Conservation (phyloP, 2,113 vertebrate species). For the Peromyscus leucopus region DNA sequence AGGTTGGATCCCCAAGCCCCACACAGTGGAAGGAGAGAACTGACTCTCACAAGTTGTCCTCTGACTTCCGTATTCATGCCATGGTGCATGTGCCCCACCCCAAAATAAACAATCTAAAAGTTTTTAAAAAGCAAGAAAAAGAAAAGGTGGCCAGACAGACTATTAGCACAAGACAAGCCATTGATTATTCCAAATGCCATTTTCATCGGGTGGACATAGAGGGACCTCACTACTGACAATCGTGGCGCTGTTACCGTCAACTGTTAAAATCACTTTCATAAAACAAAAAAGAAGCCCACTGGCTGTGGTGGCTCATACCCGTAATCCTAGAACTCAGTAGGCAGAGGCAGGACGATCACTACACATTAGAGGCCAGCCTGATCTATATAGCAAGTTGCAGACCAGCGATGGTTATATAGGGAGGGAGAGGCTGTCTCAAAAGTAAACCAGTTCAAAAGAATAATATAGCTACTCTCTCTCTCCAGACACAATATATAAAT, state of each 20-base stretch:
- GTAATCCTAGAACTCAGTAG: neutral
- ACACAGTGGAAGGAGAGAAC: neutral
- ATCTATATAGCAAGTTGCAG: neutral
- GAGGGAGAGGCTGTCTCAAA: neutral
- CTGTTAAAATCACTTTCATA: constrained; percentile 86
- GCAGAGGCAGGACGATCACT: neutral
- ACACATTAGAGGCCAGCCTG: neutral
- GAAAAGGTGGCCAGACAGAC: neutral
- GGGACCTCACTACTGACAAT: constrained; percentile 83
- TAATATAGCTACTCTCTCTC: neutral
- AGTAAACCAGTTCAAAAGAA: neutral
- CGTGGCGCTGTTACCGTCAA: constrained; percentile 81
- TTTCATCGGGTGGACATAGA: constrained; percentile 81
- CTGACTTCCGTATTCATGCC: neutral
- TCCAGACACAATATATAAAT: neutral
- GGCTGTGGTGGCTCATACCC: neutral
- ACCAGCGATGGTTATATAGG: neutral
- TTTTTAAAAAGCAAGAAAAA: neutral
- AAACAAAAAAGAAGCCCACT: neutral
- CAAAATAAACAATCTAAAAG: neutral
- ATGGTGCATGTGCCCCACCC: neutral
- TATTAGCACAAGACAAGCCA: constrained; percentile 38
- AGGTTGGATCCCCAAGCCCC: neutral
- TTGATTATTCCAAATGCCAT: constrained; percentile 80
- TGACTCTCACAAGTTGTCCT: neutral